These are phyloP conservation scores for Steinernema scapterisci DNA, from an alignment of 2,888 invertebrate genomes.

Conservation along the genomic window DNA sequence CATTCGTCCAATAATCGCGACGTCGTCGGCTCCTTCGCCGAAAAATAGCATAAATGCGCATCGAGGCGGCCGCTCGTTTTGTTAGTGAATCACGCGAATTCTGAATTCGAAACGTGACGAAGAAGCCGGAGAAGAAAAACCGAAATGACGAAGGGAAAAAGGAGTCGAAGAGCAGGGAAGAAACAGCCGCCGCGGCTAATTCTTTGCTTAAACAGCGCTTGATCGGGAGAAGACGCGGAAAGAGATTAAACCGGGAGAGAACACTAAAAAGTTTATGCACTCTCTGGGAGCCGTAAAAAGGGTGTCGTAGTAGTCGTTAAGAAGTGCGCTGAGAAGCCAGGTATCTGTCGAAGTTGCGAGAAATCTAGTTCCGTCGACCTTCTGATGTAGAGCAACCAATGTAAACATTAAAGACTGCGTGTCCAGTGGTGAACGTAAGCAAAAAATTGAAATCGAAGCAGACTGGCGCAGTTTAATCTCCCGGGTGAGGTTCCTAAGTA, in stretches of 20 bases:
- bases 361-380: too few species aligned
- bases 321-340: too few species aligned
- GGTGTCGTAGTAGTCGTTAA: too few species aligned
- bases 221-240: not conserved
- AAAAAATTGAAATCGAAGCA: too few species aligned
- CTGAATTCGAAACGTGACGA: slow-evolving; percentile 14
- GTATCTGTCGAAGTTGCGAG: too few species aligned
- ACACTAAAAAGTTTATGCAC: not conserved
- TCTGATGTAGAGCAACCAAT: too few species aligned
- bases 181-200: slow-evolving; percentile 1
- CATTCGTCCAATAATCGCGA: not conserved
- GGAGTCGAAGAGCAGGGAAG: not conserved
- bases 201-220: slow-evolving; percentile 14
- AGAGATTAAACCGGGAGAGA: not conserved
- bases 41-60: not conserved
- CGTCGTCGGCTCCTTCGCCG: not conserved
- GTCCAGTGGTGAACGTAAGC: too few species aligned
- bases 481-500: too few species aligned
- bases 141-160: not conserved
- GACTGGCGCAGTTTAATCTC: too few species aligned
- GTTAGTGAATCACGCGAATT: slow-evolving; percentile 18
- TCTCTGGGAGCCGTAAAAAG: not conserved
- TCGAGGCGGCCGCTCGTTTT: not conserved
- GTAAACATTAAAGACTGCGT: too few species aligned
- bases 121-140: not conserved